Base-by-base conservation (phyloP, 2,888 invertebrate species). In the Timema cristinae region DNA sequence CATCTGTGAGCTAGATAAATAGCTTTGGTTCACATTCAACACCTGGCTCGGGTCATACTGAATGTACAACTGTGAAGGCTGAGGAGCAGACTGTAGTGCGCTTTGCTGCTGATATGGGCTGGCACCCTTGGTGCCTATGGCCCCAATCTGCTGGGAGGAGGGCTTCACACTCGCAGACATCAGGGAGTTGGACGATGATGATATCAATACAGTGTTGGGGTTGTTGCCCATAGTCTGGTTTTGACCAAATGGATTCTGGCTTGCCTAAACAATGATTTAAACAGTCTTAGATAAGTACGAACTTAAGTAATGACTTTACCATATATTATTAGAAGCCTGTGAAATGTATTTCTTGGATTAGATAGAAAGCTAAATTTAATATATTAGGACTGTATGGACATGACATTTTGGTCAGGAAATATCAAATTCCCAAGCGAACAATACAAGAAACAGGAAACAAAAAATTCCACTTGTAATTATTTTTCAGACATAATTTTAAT, bases 101-200 rank as follows among this genome's bases (percentile, higher is more conserved):
- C 73, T 73, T 32, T 32, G 32, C 52, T 73, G 75, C 78, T 86
- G 87, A 72, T 85, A 86, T 71, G 86, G 82, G 47, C 81, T 84
- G 67, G 83, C 83, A 13, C 84, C 86, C 79, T 88, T 88, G 7
- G 87, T 87, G 76, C 93, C 93, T 77, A 94, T 91, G 15, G 75
- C 73, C 13, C 77, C 75, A 78, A 90, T 90, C 82, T 93, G 93
- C 67, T 77, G 71, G 54, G 76, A 88, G 54, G 91, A 89, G 9
- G 92, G 91, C 79, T 94, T 95, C 69, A 94, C 93, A 73, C 91
- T 91, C 54, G 93, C 91, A 7, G 94, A 93, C 94, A 95, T 95
- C 77, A 95, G 85, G 52, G 92, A 92, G 82, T 94, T 94, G 73
- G 94, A 92, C 72, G 92, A 91, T 75, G 94, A 92, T 56, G 94